Percentiles rank a stretch among this genome's conserved stretches.
phyloP scores from a whole-genome alignment of 2,888 invertebrate genomes.

The Periphyllus acericola region DNA sequence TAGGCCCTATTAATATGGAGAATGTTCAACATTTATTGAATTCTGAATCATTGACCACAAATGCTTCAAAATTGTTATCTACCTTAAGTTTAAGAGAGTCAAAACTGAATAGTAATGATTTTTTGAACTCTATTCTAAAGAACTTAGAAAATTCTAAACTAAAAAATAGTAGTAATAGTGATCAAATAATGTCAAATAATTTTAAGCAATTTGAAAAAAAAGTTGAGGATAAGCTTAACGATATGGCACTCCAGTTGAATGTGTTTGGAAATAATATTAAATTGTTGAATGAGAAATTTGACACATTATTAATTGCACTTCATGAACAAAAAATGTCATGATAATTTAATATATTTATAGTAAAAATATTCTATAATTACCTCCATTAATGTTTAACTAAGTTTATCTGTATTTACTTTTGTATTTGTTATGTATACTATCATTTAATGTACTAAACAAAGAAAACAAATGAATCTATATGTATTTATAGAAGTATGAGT shows the following conservation, averaged over 20 bases:
- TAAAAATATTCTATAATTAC: neutral
- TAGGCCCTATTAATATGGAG: constrained; percentile 47
- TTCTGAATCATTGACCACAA: constrained; percentile 15
- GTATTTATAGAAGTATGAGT: too few species aligned
- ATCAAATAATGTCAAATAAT: neutral
- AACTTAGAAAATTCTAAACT: neutral
- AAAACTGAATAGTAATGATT: neutral
- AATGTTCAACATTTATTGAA: constrained; percentile 36
- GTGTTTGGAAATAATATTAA: constrained; percentile 20
- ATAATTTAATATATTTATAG: neutral
- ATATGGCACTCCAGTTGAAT: constrained; percentile 27
- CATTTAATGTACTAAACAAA: too few species aligned
- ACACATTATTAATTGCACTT: neutral
- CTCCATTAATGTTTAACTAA: neutral
- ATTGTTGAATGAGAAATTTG: constrained; percentile 38
- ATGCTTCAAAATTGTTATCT: constrained; percentile 23
- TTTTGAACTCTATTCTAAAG: constrained; percentile 1
- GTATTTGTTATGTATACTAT: too few species aligned
- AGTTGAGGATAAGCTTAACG: constrained; percentile 3
- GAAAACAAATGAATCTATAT: too few species aligned
- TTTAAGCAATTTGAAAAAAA: constrained; percentile 16
- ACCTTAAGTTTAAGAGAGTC: constrained; percentile 5
- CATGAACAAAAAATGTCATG: neutral
- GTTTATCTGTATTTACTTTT: neutral
- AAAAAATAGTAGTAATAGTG: neutral